phyloP scores from a whole-genome alignment of 2,113 vertebrate species.

The Copsychus sechellarum region DNA sequence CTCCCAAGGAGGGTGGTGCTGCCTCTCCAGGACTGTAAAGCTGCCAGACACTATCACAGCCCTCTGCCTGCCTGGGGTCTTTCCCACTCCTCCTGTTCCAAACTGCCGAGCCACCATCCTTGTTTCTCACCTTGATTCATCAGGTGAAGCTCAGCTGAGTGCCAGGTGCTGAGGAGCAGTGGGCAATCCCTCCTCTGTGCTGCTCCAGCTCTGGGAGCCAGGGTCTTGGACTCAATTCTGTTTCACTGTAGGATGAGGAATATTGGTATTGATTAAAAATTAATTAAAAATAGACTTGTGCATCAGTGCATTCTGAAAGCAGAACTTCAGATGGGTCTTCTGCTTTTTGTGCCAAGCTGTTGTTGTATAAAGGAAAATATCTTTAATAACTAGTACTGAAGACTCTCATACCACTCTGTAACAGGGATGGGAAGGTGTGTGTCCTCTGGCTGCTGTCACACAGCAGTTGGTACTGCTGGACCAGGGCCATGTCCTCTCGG shows the following conservation, averaged over 20 bases:
- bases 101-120: not conserved
- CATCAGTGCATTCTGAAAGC: not conserved
- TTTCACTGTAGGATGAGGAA: not conserved
- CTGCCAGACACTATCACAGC: not conserved
- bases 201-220: not conserved
- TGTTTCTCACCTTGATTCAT: fast-evolving
- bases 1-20: not conserved
- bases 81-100: not conserved
- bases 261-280: not conserved
- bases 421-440: not conserved
- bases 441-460: not conserved
- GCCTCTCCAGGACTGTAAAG: not conserved
- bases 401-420: fast-evolving
- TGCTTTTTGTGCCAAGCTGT: not conserved
- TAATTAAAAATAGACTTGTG: not conserved
- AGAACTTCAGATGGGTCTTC: not conserved
- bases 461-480: not conserved
- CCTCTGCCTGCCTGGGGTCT: fast-evolving
- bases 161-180: not conserved
- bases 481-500: not conserved
- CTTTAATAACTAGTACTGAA: not conserved
- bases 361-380: not conserved
- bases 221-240: not conserved
- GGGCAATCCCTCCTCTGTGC: not conserved
- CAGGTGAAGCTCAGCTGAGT: not conserved